Evolutionary conservation across 2,113 vertebrate genomes (phyloP).

Genomic region (Hypanus sabinus): DNA sequence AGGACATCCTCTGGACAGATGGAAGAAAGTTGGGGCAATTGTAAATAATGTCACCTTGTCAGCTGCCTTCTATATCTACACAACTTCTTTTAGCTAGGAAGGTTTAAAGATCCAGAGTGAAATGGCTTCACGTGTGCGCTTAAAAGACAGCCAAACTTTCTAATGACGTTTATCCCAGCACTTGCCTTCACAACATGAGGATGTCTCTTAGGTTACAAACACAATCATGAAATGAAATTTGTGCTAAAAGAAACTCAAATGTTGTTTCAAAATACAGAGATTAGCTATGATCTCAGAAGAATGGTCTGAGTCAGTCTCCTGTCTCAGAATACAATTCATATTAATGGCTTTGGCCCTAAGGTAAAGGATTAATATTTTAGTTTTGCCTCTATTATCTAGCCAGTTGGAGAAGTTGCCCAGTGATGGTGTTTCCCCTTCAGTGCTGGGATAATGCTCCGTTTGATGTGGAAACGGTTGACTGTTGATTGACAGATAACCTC

Average conservation of each 20-base stretch:
- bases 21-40: not conserved
- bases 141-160: not conserved
- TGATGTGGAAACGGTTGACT: not conserved
- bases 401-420: not conserved
- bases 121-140: not conserved
- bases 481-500: not conserved
- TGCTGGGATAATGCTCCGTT: not conserved
- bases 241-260: not conserved
- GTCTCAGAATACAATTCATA: not conserved
- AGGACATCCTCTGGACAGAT: not conserved
- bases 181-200: not conserved
- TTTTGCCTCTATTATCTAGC: not conserved
- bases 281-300: not conserved
- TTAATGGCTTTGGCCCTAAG: not conserved
- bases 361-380: not conserved
- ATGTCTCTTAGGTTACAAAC: not conserved
- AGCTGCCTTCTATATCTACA: not conserved
- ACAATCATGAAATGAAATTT: not conserved
- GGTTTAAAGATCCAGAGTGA: not conserved
- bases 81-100: not conserved
- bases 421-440: not conserved
- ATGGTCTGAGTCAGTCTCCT: not conserved
- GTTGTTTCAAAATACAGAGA: slow-evolving; percentile 12
- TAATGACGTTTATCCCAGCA: not conserved
- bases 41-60: not conserved